Conservation (phyloP, 2,113 vertebrate genomes). For the Stercorarius parasiticus region DNA sequence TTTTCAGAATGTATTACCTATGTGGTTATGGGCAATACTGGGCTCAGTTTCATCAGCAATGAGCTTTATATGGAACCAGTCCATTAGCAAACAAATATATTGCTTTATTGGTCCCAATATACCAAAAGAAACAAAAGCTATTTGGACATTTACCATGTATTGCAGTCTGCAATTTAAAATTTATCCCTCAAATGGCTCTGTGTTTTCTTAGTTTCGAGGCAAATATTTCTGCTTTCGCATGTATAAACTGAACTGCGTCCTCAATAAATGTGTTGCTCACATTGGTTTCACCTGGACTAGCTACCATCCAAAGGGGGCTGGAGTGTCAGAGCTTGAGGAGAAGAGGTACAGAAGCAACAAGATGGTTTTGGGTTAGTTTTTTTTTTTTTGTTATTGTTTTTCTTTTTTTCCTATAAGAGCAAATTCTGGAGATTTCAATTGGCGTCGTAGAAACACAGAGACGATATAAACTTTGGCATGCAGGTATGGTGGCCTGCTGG, state of each 20-base stretch:
- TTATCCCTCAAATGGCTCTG: not conserved
- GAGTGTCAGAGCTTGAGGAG: not conserved
- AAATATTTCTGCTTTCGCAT: not conserved
- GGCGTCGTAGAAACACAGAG: not conserved
- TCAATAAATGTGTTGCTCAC: not conserved
- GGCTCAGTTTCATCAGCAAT: not conserved
- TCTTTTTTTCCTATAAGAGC: not conserved
- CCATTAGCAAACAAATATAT: not conserved
- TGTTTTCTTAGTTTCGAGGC: not conserved
- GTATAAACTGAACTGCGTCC: not conserved
- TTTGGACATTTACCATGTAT: not conserved
- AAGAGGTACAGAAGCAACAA: not conserved
- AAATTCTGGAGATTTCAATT: not conserved
- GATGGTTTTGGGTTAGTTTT: not conserved
- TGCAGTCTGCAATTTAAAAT: not conserved
- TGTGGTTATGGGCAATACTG: not conserved
- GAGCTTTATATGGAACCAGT: not conserved
- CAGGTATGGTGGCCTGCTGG: not conserved
- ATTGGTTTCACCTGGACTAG: not conserved
- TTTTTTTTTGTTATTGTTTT: not conserved
- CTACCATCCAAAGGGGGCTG: fast-evolving
- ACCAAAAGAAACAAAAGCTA: fast-evolving
- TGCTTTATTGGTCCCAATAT: not conserved
- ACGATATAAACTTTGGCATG: not conserved
- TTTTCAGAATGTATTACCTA: not conserved